A percentile compares a stretch with the other conserved stretches of the same genome.
phyloP scores from a whole-genome alignment of 1,140 invertebrate genomes.

The Cydia fagiglandana region DNA sequence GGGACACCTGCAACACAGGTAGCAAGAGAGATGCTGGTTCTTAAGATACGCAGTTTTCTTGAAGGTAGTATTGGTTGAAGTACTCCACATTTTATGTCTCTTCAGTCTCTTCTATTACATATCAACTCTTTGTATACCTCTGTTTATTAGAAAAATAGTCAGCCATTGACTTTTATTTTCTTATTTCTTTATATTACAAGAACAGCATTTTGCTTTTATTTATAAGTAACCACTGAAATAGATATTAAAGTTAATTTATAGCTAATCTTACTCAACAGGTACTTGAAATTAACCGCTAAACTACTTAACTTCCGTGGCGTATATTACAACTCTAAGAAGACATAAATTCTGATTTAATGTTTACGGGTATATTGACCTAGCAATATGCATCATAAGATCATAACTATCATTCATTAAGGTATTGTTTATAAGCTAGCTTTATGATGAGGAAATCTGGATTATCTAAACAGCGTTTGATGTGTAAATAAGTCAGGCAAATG shows the following conservation, averaged over 20 bases:
- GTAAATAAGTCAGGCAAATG: neutral
- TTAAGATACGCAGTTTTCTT: too few species aligned
- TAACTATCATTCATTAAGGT: slow-evolving; percentile 1
- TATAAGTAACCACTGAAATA: neutral
- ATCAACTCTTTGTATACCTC: too few species aligned
- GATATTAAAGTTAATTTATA: neutral
- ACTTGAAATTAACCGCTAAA: neutral
- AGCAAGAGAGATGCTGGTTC: too few species aligned
- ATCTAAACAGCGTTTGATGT: slow-evolving; percentile 3
- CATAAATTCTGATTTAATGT: neutral
- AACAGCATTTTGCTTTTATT: neutral
- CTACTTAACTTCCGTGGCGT: neutral
- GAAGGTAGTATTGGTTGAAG: too few species aligned
- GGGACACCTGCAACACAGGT: too few species aligned
- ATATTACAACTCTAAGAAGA: neutral
- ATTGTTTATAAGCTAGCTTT: slow-evolving; percentile 14
- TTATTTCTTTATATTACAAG: neutral
- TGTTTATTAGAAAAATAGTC: too few species aligned
- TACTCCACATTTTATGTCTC: too few species aligned
- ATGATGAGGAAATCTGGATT: neutral
- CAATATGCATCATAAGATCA: slow-evolving; percentile 15
- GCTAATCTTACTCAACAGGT: neutral
- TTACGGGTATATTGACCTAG: slow-evolving; percentile 9
- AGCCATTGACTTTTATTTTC: neutral
- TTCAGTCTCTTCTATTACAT: too few species aligned